Conservation (phyloP, 1,140 invertebrate genomes). For the Wasmannia auropunctata region DNA sequence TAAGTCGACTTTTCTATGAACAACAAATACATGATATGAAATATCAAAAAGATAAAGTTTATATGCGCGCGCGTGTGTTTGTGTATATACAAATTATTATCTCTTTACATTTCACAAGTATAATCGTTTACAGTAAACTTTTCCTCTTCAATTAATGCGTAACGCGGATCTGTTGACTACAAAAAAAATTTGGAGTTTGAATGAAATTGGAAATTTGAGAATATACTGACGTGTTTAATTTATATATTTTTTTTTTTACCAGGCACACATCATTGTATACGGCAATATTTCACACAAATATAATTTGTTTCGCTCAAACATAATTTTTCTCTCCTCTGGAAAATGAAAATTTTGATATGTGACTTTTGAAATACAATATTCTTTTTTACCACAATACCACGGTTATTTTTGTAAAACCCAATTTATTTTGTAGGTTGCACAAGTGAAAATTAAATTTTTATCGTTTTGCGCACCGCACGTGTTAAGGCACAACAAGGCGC, state of each 20-base stretch:
- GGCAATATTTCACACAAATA: constrained; percentile 33
- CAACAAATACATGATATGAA: background rate
- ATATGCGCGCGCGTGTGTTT: background rate
- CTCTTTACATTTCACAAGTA: background rate
- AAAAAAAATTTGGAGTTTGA: constrained; percentile 9
- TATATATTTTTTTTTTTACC: constrained; percentile 13
- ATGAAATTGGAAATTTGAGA: constrained; percentile 55
- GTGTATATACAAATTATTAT: background rate
- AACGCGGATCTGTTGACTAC: background rate
- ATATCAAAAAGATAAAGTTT: background rate
- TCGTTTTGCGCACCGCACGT: background rate
- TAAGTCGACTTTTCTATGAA: background rate
- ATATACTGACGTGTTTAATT: constrained; percentile 13
- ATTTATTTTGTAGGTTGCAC: constrained; percentile 11
- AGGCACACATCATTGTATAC: background rate
- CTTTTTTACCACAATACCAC: constrained; percentile 27
- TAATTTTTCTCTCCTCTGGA: background rate
- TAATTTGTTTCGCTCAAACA: constrained; percentile 39
- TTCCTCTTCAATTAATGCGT: background rate
- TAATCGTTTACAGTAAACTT: background rate
- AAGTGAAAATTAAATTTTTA: constrained; percentile 50
- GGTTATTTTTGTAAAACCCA: constrained; percentile 46
- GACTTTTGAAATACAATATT: constrained; percentile 44
- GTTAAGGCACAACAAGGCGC: background rate
- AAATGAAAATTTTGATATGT: constrained; percentile 31